Conservation (phyloP, 1,140 invertebrate genomes). For the Tetraneura akinire region DNA sequence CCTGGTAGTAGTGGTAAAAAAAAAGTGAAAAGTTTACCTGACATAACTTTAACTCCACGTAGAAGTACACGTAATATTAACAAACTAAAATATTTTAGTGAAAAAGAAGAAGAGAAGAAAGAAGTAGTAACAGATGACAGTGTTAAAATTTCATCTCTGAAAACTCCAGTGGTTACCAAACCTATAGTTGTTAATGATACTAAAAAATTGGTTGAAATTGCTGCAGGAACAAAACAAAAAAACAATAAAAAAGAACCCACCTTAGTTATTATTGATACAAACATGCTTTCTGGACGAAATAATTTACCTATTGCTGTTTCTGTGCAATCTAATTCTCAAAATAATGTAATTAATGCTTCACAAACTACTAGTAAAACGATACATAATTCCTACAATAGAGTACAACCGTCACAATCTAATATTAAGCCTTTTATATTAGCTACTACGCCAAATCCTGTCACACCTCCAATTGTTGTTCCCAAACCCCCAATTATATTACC, state of each 20-base stretch:
- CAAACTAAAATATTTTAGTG: slow-evolving; percentile 65
- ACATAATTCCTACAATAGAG: slow-evolving; percentile 52
- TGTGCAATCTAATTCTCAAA: slow-evolving; percentile 30
- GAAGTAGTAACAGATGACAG: slow-evolving; percentile 52
- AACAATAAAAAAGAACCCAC: slow-evolving; percentile 73
- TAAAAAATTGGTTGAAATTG: slow-evolving; percentile 72
- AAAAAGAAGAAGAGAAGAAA: slow-evolving; percentile 64
- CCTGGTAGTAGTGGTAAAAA: slow-evolving; percentile 56
- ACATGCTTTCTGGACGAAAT: slow-evolving; percentile 69
- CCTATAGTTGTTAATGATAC: slow-evolving; percentile 75
- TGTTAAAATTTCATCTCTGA: slow-evolving; percentile 65
- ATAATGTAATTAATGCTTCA: slow-evolving; percentile 51
- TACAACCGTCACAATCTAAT: slow-evolving; percentile 47
- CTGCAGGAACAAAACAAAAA: slow-evolving; percentile 63
- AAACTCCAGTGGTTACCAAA: slow-evolving; percentile 67
- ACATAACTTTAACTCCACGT: slow-evolving; percentile 62
- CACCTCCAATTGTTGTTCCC: slow-evolving; percentile 55
- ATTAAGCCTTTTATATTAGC: slow-evolving; percentile 52
- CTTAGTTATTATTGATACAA: slow-evolving; percentile 77
- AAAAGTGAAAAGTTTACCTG: slow-evolving; percentile 58
- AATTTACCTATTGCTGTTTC: slow-evolving; percentile 63
- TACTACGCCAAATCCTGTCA: slow-evolving; percentile 56
- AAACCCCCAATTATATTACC: slow-evolving; percentile 67
- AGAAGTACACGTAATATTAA: slow-evolving; percentile 68
- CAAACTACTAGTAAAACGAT: slow-evolving; percentile 59